phyloP scores from a whole-genome alignment of 2,113 vertebrate species.

The Petaurus breviceps region DNA sequence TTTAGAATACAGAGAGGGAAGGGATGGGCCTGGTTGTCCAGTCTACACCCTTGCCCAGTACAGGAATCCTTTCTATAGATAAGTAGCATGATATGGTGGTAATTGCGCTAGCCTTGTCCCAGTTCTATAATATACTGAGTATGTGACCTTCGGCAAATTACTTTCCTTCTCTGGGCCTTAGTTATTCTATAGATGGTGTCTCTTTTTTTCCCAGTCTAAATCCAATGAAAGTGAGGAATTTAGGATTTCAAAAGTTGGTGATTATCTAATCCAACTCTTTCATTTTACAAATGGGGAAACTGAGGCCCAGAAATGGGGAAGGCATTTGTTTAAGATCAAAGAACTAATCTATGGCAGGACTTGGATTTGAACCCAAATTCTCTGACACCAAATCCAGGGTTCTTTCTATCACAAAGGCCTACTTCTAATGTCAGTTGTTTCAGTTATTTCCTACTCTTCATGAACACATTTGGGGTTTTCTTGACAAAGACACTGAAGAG shows the following conservation, averaged over 20 bases:
- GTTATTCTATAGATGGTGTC: neutral
- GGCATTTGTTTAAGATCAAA: neutral
- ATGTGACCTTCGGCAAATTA: neutral
- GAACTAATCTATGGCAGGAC: neutral
- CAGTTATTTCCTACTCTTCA: neutral
- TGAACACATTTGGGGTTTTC: neutral
- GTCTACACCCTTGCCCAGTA: neutral
- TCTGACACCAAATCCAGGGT: neutral
- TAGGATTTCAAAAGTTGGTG: neutral
- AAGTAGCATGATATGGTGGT: neutral
- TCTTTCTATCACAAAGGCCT: neutral
- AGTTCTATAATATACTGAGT: fast-evolving
- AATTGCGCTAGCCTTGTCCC: neutral
- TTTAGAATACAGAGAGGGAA: neutral
- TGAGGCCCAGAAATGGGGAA: constrained; percentile 26
- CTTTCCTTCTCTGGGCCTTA: neutral
- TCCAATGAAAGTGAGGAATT: neutral
- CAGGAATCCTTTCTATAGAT: neutral
- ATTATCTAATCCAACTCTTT: neutral
- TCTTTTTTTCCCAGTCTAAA: neutral
- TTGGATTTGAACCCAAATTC: neutral
- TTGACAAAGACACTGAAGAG: neutral
- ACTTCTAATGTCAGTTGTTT: neutral
- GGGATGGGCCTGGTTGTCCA: neutral
- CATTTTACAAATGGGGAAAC: neutral